Conservation (phyloP, 2,888 invertebrate genomes). For the Artemia sinica region DNA sequence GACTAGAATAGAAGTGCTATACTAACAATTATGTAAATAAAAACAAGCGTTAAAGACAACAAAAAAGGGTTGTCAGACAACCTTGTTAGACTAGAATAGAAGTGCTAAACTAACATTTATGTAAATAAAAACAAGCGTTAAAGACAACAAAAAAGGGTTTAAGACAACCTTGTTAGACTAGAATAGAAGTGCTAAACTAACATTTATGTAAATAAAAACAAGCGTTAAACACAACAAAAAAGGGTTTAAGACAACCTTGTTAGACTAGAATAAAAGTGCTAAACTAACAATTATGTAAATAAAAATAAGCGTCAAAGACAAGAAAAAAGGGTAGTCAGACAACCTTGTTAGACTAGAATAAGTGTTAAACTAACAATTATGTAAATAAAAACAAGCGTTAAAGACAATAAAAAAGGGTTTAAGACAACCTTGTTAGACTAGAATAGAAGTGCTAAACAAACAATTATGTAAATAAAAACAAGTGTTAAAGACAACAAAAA, state of each 20-base stretch:
- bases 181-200: constrained; percentile 26
- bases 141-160: not conserved
- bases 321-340: not conserved
- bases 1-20: constrained; percentile 24
- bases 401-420: not conserved
- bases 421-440: not conserved
- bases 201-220: constrained; percentile 10
- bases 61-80: not conserved
- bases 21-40: not conserved
- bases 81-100: constrained; percentile 11
- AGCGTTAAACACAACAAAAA: constrained; percentile 11
- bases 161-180: not conserved
- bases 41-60: constrained; percentile 15
- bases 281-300: constrained; percentile 23
- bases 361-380: no score
- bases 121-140: constrained; percentile 8
- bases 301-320: constrained; percentile 10
- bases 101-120: constrained; percentile 27
- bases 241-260: no score
- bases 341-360: constrained; percentile 11
- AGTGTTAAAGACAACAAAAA: constrained; percentile 11
- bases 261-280: constrained; percentile 24
- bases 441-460: constrained; percentile 26
- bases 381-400: constrained; percentile 8
- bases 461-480: constrained; percentile 10